A percentile compares a stretch with the other conserved stretches of the same genome.
phyloP scores from a whole-genome alignment of 2,113 vertebrate species.

The Corythaeola cristata region DNA sequence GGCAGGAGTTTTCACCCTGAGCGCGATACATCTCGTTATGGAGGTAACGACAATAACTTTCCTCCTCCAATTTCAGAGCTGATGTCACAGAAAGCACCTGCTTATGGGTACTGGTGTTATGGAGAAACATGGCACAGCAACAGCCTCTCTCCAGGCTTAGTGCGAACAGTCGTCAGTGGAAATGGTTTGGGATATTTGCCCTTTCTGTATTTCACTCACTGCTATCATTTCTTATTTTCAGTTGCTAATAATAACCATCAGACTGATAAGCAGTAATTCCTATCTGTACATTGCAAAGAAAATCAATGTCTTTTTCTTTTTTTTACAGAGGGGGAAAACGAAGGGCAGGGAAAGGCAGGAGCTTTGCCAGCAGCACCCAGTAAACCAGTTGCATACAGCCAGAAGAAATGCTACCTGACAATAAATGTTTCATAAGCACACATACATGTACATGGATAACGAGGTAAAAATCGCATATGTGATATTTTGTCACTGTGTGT shows the following conservation, averaged over 20 bases:
- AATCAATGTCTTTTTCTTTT: background rate
- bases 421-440: background rate
- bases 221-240: background rate
- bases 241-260: background rate
- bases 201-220: background rate
- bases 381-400: background rate
- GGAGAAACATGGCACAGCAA: background rate
- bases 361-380: background rate
- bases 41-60: background rate
- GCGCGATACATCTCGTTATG: background rate
- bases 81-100: conserved; percentile 8
- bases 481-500: background rate
- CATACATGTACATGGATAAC: background rate
- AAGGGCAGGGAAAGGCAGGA: background rate
- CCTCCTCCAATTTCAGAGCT: background rate
- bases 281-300: background rate
- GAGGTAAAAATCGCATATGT: background rate
- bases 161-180: background rate
- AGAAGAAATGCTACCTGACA: background rate
- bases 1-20: background rate
- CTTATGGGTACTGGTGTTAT: background rate
- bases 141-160: background rate
- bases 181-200: background rate
- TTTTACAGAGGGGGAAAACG: background rate
- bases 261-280: background rate